Base-by-base conservation (phyloP, 2,888 invertebrate genomes). In the Chymomyza fuscimana region DNA sequence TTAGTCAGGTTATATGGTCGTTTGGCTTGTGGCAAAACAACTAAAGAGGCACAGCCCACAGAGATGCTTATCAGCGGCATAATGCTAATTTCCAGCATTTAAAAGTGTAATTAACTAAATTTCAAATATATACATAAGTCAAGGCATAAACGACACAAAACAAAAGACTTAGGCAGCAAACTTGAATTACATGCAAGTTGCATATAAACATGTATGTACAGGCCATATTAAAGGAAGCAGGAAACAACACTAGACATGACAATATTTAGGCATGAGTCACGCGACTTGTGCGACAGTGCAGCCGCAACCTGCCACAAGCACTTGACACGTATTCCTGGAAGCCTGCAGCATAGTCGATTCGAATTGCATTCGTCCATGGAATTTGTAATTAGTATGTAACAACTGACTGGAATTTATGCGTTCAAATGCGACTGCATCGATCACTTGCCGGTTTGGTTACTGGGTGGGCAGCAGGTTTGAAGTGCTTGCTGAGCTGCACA, bases 91-190 rank as follows among this genome's bases (percentile, higher is more conserved):
- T 84, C 72, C 75, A 80, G 81, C 81, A 88, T 85, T 85, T 85
- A 85, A 85, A 87, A 82, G 82, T 75, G 88, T 85, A 85, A 85
- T 85, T 85, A 88, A 88, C 86, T 76, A 83, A 82, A 85, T 85
- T 88, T 82, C 76, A 59, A 79, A 77, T 77, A 81, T 78, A 73
- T 75, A 81, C 76, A 72, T 72, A 71, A 60, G 70, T 69, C 5
- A 29, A 29, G 25, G 29, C 51, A 36, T 40, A 46, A 46, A 50
- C 29, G 29, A 36, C 1, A 58, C 40, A 16, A 76, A 80, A 89
- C 81, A 79, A 85, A 90, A 90, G 90, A 89, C 86, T 89, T 76
- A 78, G 86, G 78, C 74, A 83, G 78, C 88, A 69, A 90, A 89
- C 89, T 81, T 76, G 75, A 63, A 54, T 10, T 59, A 22, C 61